Percentiles rank a stretch among this genome's conserved stretches.
These are phyloP conservation scores for Cephus spinipes DNA, from an alignment of 2,888 invertebrate species.

Conservation along the genomic window DNA sequence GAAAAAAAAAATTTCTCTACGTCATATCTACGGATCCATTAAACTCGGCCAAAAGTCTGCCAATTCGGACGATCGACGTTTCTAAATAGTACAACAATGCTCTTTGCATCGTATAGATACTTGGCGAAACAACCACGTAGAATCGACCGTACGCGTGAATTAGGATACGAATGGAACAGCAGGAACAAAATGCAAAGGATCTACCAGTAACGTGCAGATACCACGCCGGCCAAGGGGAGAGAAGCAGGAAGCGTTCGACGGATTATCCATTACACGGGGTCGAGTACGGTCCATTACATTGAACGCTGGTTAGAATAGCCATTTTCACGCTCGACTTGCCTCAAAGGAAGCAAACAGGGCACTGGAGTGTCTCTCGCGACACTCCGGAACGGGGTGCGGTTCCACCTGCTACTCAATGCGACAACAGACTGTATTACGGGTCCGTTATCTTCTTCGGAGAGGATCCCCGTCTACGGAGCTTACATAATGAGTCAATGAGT, in stretches of 20 bases:
- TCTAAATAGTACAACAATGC: fast-evolving
- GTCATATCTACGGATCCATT: too few species aligned
- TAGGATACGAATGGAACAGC: neutral
- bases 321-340: neutral
- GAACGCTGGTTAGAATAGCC: neutral
- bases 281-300: neutral
- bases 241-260: neutral
- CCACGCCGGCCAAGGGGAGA: neutral
- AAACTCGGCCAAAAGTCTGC: too few species aligned
- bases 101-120: neutral
- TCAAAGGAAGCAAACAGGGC: neutral
- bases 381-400: neutral
- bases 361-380: neutral
- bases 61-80: too few species aligned
- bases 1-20: too few species aligned
- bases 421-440: neutral
- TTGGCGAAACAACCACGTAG: neutral
- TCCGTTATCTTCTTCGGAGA: neutral
- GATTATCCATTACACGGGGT: neutral
- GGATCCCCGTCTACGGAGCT: neutral
- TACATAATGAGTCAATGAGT: neutral
- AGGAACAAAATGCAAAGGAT: neutral
- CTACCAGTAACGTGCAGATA: neutral
- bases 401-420: neutral
- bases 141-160: neutral